Conservation (phyloP, 2,797 vertebrate genomes). For the Hydrocynus forskahlii region DNA sequence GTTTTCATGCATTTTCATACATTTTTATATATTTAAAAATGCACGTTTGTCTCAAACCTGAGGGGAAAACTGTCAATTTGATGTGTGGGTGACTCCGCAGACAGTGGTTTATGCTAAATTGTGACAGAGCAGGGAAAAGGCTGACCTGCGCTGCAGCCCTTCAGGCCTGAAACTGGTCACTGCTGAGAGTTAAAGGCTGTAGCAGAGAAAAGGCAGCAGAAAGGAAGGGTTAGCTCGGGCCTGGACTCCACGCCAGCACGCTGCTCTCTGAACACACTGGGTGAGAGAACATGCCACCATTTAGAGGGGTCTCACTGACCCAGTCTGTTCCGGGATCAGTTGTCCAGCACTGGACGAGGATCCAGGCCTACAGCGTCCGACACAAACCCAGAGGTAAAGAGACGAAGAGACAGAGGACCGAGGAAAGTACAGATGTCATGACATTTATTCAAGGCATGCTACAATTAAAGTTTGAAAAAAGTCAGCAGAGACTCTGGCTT, state of each 20-base stretch:
- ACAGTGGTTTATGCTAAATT: background rate
- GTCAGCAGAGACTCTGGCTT: conserved; percentile 71
- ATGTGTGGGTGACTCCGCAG: background rate
- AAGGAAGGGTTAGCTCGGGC: conserved; percentile 38
- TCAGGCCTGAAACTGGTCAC: background rate
- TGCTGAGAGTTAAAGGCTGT: conserved; percentile 20
- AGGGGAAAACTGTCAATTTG: background rate
- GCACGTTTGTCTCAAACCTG: too few relatives aligned
- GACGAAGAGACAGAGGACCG: conserved; percentile 79
- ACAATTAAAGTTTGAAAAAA: conserved; percentile 79
- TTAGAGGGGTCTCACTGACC: background rate
- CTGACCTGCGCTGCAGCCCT: background rate
- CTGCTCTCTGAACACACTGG: background rate
- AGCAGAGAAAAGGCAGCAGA: conserved; percentile 32
- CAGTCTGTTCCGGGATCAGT: conserved; percentile 6
- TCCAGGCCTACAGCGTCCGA: conserved; percentile 28
- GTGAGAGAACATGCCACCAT: background rate
- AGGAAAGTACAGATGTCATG: conserved; percentile 78
- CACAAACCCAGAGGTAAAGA: conserved; percentile 68
- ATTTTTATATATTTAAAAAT: background rate
- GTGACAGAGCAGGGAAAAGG: background rate
- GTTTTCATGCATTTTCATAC: background rate
- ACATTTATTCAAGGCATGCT: conserved; percentile 88
- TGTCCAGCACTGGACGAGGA: conserved; percentile 10
- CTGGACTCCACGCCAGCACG: conserved; percentile 25